These are phyloP conservation scores for Calycopis cecrops DNA, from an alignment of 1,140 invertebrate species.

Conservation along the genomic window DNA sequence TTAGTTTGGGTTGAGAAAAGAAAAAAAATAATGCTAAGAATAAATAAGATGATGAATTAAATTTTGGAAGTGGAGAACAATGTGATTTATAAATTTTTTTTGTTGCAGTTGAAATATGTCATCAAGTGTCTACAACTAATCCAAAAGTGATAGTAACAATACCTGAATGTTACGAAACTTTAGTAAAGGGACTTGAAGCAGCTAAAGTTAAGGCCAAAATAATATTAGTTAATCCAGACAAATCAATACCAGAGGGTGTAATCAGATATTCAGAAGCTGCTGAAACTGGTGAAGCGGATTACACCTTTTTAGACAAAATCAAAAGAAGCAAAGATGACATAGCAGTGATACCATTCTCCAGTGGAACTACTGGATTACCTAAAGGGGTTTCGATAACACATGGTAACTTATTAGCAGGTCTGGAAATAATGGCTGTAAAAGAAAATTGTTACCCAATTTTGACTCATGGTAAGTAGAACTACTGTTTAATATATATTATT, in stretches of 20 bases:
- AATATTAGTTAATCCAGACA: slow-evolving; percentile 43
- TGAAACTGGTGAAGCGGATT: slow-evolving; percentile 55
- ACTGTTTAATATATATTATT: background rate
- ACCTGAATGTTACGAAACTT: slow-evolving; percentile 62
- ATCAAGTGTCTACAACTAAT: slow-evolving; percentile 78
- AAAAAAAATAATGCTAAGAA: too few species aligned
- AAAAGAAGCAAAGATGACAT: slow-evolving; percentile 64
- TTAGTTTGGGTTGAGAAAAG: too few species aligned
- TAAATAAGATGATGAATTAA: too few species aligned
- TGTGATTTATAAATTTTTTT: slow-evolving; percentile 12
- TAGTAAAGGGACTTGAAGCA: slow-evolving; percentile 49
- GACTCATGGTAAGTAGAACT: slow-evolving; percentile 41
- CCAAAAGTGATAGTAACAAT: slow-evolving; percentile 80
- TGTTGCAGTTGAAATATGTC: slow-evolving; percentile 82
- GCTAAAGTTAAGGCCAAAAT: slow-evolving; percentile 65
- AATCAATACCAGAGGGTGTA: slow-evolving; percentile 50
- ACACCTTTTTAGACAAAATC: slow-evolving; percentile 45
- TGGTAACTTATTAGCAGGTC: slow-evolving; percentile 82
- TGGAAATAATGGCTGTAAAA: slow-evolving; percentile 56
- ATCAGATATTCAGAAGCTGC: slow-evolving; percentile 72
- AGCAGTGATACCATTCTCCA: slow-evolving; percentile 82
- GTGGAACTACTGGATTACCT: slow-evolving; percentile 92
- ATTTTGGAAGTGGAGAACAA: too few species aligned
- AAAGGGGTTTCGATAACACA: slow-evolving; percentile 94
- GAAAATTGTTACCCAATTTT: slow-evolving; percentile 33